Evolutionary conservation across 2,113 vertebrate species (phyloP).

Genomic region (Chaetops frenatus): DNA sequence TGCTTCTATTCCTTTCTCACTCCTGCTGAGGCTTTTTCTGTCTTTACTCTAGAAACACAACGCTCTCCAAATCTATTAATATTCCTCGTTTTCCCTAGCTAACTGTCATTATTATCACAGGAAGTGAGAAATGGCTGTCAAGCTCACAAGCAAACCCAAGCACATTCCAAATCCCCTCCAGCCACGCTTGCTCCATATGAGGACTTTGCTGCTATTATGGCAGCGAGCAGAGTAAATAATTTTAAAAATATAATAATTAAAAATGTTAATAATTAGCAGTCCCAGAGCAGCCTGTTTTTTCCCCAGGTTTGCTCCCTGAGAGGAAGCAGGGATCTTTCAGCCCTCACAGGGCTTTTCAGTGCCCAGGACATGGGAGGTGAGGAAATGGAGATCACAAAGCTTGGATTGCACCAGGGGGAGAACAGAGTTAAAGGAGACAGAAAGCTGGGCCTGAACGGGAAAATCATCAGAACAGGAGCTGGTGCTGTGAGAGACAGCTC

Average conservation of each 20-base stretch:
- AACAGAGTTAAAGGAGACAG: not conserved
- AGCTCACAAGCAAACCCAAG: conserved; percentile 56
- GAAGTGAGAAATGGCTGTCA: conserved; percentile 56
- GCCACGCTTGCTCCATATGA: conserved; percentile 36
- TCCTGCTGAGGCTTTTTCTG: conserved; percentile 12
- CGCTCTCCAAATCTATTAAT: conserved; percentile 50
- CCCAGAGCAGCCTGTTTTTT: not conserved
- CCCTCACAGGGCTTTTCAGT: not conserved
- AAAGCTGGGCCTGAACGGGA: not conserved
- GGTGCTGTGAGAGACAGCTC: not conserved
- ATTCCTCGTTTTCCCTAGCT: conserved; percentile 54
- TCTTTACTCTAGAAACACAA: conserved; percentile 35
- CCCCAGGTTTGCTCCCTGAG: not conserved
- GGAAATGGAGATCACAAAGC: not conserved
- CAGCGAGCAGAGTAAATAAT: conserved; percentile 60
- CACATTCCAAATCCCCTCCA: conserved; percentile 45
- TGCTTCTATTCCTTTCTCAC: not conserved
- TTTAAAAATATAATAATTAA: conserved; percentile 41
- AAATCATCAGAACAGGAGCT: not conserved
- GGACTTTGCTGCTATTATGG: not conserved
- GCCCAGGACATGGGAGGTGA: not conserved
- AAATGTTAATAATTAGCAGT: conserved; percentile 63
- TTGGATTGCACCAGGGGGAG: not conserved
- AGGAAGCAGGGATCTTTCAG: not conserved
- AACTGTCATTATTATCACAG: conserved; percentile 55